These are phyloP conservation scores for Perodicticus potto DNA, from an alignment of 2,797 vertebrate genomes.

Conservation along the genomic window DNA sequence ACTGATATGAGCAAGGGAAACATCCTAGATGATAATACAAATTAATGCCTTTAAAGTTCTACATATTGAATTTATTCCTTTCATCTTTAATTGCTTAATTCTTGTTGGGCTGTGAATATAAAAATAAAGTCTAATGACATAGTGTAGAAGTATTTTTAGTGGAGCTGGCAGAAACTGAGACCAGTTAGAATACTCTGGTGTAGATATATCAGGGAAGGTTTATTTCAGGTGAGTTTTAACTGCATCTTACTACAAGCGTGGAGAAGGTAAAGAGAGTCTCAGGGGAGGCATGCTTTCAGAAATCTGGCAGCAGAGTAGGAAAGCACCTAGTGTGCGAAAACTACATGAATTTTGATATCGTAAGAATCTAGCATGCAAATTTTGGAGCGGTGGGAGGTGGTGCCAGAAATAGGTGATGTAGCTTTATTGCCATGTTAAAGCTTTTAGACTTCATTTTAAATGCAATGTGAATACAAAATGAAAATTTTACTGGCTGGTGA, in stretches of 20 bases:
- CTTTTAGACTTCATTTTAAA: background rate
- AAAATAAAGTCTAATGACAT: background rate
- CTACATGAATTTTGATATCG: background rate
- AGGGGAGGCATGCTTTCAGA: background rate
- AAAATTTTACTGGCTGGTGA: background rate
- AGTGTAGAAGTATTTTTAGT: background rate
- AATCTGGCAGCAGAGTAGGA: background rate
- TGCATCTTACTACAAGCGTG: background rate
- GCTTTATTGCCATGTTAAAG: background rate
- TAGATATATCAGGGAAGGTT: background rate
- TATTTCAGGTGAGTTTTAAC: background rate
- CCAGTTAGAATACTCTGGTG: background rate
- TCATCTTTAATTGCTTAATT: background rate
- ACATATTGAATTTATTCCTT: background rate
- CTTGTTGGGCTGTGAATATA: background rate
- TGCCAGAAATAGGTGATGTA: background rate
- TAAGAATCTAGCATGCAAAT: background rate
- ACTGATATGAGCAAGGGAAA: background rate
- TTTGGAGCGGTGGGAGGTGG: background rate
- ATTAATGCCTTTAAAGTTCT: background rate
- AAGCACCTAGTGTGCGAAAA: background rate
- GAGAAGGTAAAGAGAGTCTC: background rate
- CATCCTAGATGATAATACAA: background rate
- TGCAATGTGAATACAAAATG: background rate
- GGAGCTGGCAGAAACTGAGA: background rate